These are phyloP conservation scores for Microctonus hyperodae DNA, from an alignment of 2,888 invertebrate species.

Conservation along the genomic window DNA sequence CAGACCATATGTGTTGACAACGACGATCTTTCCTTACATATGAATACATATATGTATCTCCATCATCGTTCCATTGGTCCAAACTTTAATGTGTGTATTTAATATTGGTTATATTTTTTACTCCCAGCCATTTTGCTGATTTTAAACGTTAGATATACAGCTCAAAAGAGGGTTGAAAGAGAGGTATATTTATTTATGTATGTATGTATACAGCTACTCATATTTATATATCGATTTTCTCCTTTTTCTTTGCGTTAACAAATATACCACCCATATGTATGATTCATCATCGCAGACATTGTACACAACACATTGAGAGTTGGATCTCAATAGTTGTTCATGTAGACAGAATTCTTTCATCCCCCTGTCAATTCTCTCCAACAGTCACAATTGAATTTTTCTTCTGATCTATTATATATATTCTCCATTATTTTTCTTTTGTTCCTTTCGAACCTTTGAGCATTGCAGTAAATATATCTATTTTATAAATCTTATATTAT, in stretches of 20 bases:
- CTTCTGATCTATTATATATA: no score
- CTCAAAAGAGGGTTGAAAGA: neutral
- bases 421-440: neutral
- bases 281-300: no score
- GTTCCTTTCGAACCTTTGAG: neutral
- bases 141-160: no score
- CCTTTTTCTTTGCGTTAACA: neutral
- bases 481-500: no score
- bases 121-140: no score
- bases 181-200: no score
- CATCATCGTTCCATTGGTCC: neutral
- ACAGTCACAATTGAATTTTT: slow-evolving; percentile 5
- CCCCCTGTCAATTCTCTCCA: slow-evolving; percentile 7
- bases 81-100: no score
- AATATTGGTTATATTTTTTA: neutral
- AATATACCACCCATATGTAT: slow-evolving; percentile 10
- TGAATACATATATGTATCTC: no score
- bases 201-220: no score
- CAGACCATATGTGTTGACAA: slow-evolving; percentile 5
- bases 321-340: no score
- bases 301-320: no score
- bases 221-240: slow-evolving; percentile 16
- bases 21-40: no score
- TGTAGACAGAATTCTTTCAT: neutral
- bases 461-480: neutral